These are phyloP conservation scores for Mamestra configurata DNA, from an alignment of 1,140 invertebrate species.

Conservation along the genomic window DNA sequence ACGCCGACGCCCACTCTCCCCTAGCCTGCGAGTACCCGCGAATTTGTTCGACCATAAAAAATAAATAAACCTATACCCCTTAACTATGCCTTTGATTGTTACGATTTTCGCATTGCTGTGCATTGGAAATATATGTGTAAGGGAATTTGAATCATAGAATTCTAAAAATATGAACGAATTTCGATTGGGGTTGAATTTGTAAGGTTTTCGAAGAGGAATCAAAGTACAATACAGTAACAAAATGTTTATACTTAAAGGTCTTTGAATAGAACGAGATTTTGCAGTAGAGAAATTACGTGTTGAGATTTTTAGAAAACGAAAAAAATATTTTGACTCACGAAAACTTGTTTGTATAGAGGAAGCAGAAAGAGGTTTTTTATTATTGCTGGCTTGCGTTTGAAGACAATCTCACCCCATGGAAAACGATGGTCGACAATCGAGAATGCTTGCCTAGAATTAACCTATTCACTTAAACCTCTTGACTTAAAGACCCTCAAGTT, in stretches of 20 bases:
- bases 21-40: slow-evolving; percentile 52
- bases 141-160: background rate
- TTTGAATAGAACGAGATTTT: background rate
- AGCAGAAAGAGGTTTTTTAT: no score
- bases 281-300: no score
- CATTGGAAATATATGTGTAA: background rate
- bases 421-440: no score
- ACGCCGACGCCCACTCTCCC: slow-evolving; percentile 52
- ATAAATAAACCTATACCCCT: slow-evolving; percentile 71
- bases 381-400: no score
- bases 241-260: background rate
- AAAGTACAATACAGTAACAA: slow-evolving; percentile 13
- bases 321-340: no score
- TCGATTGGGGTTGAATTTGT: background rate
- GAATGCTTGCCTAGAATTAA: no score
- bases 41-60: slow-evolving; percentile 78
- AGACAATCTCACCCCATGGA: no score
- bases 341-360: no score
- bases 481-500: no score
- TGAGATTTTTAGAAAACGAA: no score
- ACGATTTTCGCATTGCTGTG: slow-evolving; percentile 40
- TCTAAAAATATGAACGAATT: background rate
- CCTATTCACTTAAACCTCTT: no score
- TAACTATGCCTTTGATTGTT: slow-evolving; percentile 69
- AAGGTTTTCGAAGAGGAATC: slow-evolving; percentile 3